Conservation (phyloP, 2,113 vertebrate species). For the Caretta caretta region DNA sequence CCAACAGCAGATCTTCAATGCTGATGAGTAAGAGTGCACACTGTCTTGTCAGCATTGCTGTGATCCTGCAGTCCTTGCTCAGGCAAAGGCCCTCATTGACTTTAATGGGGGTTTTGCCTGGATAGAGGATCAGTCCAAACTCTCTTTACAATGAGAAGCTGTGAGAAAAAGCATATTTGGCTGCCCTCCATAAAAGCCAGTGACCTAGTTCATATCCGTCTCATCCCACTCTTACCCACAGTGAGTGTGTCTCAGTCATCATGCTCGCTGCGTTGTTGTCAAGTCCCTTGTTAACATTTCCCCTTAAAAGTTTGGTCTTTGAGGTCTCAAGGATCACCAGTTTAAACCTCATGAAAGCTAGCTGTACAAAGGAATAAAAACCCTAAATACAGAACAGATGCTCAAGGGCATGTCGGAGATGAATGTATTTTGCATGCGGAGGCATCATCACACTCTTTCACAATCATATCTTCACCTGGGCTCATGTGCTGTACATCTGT, state of each 20-base stretch:
- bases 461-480: background rate
- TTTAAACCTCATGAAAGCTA: background rate
- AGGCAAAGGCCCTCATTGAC: background rate
- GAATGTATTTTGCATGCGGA: background rate
- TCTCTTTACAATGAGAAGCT: rapidly evolving
- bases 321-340: background rate
- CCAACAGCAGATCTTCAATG: background rate
- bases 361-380: background rate
- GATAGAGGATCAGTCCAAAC: background rate
- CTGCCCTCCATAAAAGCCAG: background rate
- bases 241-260: rapidly evolving
- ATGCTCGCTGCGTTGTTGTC: background rate
- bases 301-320: rapidly evolving
- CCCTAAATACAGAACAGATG: background rate
- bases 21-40: background rate
- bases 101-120: background rate
- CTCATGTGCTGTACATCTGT: constrained; percentile 1
- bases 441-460: background rate
- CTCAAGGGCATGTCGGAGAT: background rate
- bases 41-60: background rate
- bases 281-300: background rate
- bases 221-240: background rate
- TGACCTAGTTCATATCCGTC: background rate
- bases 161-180: background rate
- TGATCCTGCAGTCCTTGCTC: background rate